Base-by-base conservation (phyloP, 2,888 invertebrate genomes). In the Orchesella flavescens region DNA sequence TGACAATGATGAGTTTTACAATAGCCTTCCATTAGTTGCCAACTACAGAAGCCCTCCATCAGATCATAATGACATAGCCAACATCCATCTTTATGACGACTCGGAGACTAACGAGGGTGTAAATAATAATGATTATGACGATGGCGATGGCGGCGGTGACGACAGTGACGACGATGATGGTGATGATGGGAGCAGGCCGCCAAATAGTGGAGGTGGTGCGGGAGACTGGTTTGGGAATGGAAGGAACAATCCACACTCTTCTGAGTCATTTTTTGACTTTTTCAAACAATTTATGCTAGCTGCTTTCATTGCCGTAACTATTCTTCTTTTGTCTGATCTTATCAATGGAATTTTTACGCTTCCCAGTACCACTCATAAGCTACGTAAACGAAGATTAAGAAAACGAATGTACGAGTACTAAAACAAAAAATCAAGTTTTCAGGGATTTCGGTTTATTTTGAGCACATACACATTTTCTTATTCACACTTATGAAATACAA, bases 211-310 rank as follows among this genome's bases (percentile, higher is more conserved):
- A 69, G 69, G 53, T 21, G 21, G 72, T 23, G 75, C 57, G 3
- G 74, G 82, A 15, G 82, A 82, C 55, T 74, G 81, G 75, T 49
- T 69, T 19, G 69, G 74, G 1, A 65, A 65, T 68, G 43, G 21
- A 15, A 55, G 10, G 49, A 63, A 24, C 21, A 23, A 74, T 19
- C 17, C 59, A 13, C 44, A 73, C 15, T 21, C 9, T 13, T n/a
- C 34, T n/a, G n/a, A 19, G 0, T 10, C 59, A 13, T 75, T 76
- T 21, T 12, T 53, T 17, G 66, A 77, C 15, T 72, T 77, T 34
- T 13, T 83, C 10, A 19, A 66, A 17, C 83, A 65, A 7, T 5
- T 65, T 49, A 24, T 72, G 12, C 46, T 83, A 21, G 83, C 83
- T n/a, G 72, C 15, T 5, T 23, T 24, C 12, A 24, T 83, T 5